Conservation (phyloP, 1,140 invertebrate genomes). For the Bombus confusus region DNA sequence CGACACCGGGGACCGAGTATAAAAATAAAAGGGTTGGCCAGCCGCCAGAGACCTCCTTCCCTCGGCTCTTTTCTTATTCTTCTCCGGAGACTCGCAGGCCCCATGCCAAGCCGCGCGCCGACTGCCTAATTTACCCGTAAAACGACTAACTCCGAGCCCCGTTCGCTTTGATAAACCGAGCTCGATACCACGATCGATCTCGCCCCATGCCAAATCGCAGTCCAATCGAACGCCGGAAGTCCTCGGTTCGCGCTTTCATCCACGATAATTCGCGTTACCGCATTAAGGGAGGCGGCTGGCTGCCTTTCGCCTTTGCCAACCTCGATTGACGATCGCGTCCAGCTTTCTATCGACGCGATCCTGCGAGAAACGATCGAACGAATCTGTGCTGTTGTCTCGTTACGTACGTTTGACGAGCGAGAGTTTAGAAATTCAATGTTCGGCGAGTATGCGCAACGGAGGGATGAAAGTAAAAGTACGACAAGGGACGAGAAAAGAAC, state of each 20-base stretch:
- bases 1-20: constrained; percentile 33
- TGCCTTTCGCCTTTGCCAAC: neutral
- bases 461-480: too few relatives aligned
- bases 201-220: neutral
- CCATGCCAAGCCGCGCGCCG: constrained; percentile 66
- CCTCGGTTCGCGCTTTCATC: neutral
- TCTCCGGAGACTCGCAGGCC: constrained; percentile 57
- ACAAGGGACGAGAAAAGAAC: too few relatives aligned
- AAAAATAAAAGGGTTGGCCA: constrained; percentile 66
- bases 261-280: neutral
- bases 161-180: neutral
- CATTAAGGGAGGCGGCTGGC: too few relatives aligned
- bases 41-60: constrained; percentile 65
- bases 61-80: constrained; percentile 42
- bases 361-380: too few relatives aligned
- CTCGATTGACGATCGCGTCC: neutral
- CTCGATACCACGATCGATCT: neutral
- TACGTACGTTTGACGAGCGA: too few relatives aligned
- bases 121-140: constrained; percentile 59
- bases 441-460: too few relatives aligned
- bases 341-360: neutral
- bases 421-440: too few relatives aligned
- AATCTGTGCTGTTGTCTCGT: too few relatives aligned
- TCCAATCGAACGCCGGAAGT: neutral
- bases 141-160: constrained; percentile 24